Percentiles rank a stretch among this genome's conserved stretches.
phyloP scores from a whole-genome alignment of 2,888 invertebrate species.

The Philereme vetulata region DNA sequence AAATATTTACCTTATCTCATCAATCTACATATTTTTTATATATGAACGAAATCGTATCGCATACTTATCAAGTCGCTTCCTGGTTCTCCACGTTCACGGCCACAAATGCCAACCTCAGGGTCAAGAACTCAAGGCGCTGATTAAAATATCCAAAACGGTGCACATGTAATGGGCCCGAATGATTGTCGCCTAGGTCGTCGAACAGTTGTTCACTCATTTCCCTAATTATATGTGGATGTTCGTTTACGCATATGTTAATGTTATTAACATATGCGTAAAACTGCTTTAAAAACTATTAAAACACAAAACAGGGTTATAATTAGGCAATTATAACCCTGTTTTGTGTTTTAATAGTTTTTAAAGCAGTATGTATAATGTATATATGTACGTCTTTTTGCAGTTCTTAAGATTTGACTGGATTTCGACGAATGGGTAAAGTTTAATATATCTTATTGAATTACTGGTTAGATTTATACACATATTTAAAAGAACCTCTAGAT shows the following conservation, averaged over 20 bases:
- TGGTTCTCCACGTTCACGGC: conserved; percentile 14
- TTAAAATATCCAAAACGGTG: conserved; percentile 10
- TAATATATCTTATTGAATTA: too few species aligned
- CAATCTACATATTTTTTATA: background rate
- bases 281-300: too few species aligned
- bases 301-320: too few species aligned
- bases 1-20: background rate
- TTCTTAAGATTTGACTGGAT: too few species aligned
- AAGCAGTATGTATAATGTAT: too few species aligned
- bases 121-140: conserved; percentile 9
- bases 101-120: conserved; percentile 6
- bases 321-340: too few species aligned
- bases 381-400: too few species aligned
- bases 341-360: too few species aligned
- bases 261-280: too few species aligned
- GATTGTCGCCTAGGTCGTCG: conserved; percentile 3
- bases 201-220: conserved; percentile 7
- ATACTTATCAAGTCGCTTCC: conserved; percentile 5
- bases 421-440: too few species aligned
- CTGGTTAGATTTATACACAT: too few species aligned
- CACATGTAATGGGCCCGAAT: background rate
- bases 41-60: background rate
- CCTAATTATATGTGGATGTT: background rate
- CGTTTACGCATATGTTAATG: background rate
- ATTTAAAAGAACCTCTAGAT: too few species aligned